Evolutionary conservation across 2,888 invertebrate genomes (phyloP), one percentile per base, ranked within the genome.

Genomic region (Scaptodrosophila latifasciaeformis): DNA sequence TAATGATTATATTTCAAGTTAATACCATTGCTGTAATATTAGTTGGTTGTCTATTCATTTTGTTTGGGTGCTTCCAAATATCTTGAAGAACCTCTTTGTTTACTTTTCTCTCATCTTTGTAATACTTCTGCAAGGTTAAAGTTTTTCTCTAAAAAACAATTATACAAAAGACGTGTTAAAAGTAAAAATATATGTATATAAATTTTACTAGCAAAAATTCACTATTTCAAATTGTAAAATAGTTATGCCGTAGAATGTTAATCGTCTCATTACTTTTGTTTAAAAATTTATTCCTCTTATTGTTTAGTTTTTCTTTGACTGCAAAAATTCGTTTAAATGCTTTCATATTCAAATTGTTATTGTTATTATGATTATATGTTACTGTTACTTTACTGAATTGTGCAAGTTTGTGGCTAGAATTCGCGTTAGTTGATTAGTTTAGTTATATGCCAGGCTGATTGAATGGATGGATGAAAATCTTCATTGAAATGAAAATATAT

Each of bases 191-290:
- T n/a, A n/a, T n/a, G n/a, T n/a, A n/a, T 76, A 77, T 76, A 76
- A 81, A 76, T 81, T 76, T 75, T 81, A 79, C 79, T 76, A 76
- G 79, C 79, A 76, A 76, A 74, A 69, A 59, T 61, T 54, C 56
- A 60, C 76, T 62, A 39, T 53, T 59, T 62, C 56, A 3, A n/a
- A 6, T 51, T 31, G 24, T 24, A 24, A 24, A 24, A 24, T 24
- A 24, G 24, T 24, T n/a, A n/a, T n/a, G n/a, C n/a, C n/a, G n/a
- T n/a, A n/a, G n/a, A n/a, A n/a, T n/a, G n/a, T n/a, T n/a, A n/a
- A n/a, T n/a, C n/a, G n/a, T n/a, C n/a, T n/a, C n/a, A n/a, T n/a
- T n/a, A n/a, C n/a, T n/a, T n/a, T n/a, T n/a, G n/a, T n/a, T n/a
- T n/a, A n/a, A n/a, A n/a, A n/a, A n/a, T n/a, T n/a, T n/a, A n/a